Evolutionary conservation across 2,113 vertebrate species (phyloP).

Genomic region (Oriolus oriolus): DNA sequence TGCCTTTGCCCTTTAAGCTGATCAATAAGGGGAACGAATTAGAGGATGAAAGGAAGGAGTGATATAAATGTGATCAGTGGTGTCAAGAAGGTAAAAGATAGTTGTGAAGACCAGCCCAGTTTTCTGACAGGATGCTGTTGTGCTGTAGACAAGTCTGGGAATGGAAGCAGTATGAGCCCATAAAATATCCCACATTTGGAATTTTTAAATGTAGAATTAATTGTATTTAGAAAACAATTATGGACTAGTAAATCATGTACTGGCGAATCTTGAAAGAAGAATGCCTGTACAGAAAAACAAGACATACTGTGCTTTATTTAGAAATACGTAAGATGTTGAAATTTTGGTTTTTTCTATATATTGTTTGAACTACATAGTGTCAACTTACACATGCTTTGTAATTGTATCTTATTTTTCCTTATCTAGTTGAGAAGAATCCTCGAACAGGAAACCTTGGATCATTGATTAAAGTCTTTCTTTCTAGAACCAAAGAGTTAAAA

Average conservation of each 20-base stretch:
- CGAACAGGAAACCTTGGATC: conserved; percentile 91
- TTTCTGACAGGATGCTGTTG: neutral
- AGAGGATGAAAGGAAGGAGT: neutral
- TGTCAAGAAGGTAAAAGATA: neutral
- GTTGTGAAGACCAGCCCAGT: neutral
- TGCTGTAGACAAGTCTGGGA: neutral
- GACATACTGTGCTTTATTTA: neutral
- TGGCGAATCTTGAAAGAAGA: neutral
- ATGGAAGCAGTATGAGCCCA: neutral
- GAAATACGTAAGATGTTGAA: neutral
- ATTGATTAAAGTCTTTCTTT: conserved; percentile 90
- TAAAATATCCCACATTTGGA: neutral
- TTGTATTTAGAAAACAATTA: neutral
- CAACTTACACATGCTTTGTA: neutral
- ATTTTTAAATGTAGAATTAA: neutral
- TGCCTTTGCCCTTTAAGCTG: neutral
- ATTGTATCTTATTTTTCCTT: neutral
- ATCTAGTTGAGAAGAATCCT: conserved; percentile 93
- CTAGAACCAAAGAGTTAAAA: conserved; percentile 96
- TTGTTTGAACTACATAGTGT: neutral
- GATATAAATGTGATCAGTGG: neutral
- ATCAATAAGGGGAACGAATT: neutral
- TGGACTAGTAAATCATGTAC: neutral
- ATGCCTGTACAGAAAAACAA: neutral
- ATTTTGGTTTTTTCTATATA: neutral